Evolutionary conservation across 2,888 invertebrate species (phyloP).

Genomic region (Entomobrya proxima): DNA sequence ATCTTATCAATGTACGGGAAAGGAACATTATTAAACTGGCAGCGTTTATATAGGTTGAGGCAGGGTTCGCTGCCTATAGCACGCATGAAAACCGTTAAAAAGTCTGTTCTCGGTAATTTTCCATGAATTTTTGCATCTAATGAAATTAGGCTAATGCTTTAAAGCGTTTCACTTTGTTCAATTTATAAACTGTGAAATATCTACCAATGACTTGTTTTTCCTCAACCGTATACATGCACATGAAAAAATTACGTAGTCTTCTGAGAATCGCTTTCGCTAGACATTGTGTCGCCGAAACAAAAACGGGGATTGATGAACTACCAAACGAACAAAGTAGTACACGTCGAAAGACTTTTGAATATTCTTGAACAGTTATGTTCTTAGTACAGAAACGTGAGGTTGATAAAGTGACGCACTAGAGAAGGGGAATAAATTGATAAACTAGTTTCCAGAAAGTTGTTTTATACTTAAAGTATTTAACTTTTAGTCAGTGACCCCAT

Average conservation of each 20-base stretch:
- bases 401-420: neutral
- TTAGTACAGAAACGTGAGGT: neutral
- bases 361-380: neutral
- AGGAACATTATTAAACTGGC: neutral
- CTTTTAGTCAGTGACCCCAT: no score
- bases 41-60: constrained; percentile 40
- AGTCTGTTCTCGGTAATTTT: constrained; percentile 44
- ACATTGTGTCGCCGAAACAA: constrained; percentile 58
- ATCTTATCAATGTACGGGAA: no score
- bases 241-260: constrained; percentile 2
- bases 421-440: no score
- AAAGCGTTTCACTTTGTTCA: neutral
- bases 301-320: constrained; percentile 23
- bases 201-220: neutral
- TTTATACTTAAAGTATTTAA: no score
- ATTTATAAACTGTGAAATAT: neutral
- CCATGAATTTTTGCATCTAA: constrained; percentile 48
- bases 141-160: constrained; percentile 37
- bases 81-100: constrained; percentile 14
- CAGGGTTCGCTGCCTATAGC: constrained; percentile 48
- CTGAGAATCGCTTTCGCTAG: constrained; percentile 19
- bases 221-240: neutral
- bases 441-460: no score
- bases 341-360: neutral
- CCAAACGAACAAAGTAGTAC: no score